Conservation (phyloP, 2,113 vertebrate species). For the Porphyrio hochstetteri region DNA sequence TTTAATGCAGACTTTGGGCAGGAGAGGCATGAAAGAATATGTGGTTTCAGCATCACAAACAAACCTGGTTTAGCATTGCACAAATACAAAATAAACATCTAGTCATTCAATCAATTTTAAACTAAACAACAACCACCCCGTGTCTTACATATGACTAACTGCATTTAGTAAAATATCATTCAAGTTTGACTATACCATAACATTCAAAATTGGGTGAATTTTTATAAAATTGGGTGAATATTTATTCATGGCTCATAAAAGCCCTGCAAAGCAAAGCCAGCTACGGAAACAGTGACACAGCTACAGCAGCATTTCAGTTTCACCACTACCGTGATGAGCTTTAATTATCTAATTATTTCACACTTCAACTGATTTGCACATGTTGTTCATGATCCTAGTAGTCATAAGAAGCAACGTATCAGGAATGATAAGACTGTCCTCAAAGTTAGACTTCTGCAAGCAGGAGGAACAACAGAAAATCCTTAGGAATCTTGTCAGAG, state of each 20-base stretch:
- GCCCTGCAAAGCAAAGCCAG: background rate
- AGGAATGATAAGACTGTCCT: background rate
- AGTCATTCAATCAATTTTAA: background rate
- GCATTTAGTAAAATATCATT: background rate
- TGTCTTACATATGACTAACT: background rate
- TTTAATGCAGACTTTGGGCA: background rate
- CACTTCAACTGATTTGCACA: conserved; percentile 45
- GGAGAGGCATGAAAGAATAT: background rate
- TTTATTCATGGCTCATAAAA: background rate
- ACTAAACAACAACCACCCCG: background rate
- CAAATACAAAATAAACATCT: background rate
- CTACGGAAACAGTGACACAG: background rate
- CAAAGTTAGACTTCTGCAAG: background rate
- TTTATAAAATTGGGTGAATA: background rate
- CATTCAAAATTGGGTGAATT: background rate
- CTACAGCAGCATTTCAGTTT: background rate
- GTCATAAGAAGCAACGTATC: background rate
- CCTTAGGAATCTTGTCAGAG: background rate
- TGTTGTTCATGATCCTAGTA: background rate
- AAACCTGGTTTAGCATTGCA: background rate
- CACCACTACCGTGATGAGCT: background rate
- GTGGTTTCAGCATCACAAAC: background rate
- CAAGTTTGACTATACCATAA: background rate
- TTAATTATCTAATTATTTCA: conserved; percentile 57
- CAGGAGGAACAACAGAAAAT: background rate